Evolutionary conservation across 2,888 invertebrate species (phyloP), one percentile per base, ranked within the genome.

Genomic region (Xanthorhoe spadicearia): DNA sequence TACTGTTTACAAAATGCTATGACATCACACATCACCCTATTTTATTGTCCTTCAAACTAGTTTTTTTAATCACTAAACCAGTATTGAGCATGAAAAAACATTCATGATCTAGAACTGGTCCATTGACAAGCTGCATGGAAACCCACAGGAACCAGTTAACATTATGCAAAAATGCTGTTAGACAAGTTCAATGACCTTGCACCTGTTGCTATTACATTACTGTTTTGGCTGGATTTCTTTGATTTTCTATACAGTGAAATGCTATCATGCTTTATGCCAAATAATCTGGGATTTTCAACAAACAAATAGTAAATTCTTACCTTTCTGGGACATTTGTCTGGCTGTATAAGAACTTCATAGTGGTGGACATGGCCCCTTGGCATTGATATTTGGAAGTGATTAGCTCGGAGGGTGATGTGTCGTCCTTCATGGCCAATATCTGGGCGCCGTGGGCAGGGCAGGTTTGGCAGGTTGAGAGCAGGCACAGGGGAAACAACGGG

Each of bases 381-480:
- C 97, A 99, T 99, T 56, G 98, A 96, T 85, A 99, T 99, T 94
- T 99, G 99, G 92, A 99, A 99, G 93, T 99, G 99, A 93, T 99
- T 99, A 71, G 99, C 99, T 76, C 99, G 95, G 75, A 99, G 95
- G 81, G 97, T 96, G 78, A 99, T 99, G 61, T 98, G 97, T 67
- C 99, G 95, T 66, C 99, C 99, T 90, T 99, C 99, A 71, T 97
- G 96, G 65, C 99, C 99, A 77, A 99, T 95, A 93, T 99, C 99
- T 70, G 99, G 99, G 73, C 99, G 95, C 68, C 98, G 95, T 51
- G 99, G 99, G 89, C 98, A 98, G 85, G 97, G 96, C 90, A 99
- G 98, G 83, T 97, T 97, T 91, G 96, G 95, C 82, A 97, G 94
- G 86, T 97, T 98, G 59, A 97, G 96, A 73, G 97, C 95, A 1